Percentiles rank a stretch among this genome's conserved stretches.
Conservation (phyloP, 64 coral and sea anemone species). For the Astreopora myriophthalma region DNA sequence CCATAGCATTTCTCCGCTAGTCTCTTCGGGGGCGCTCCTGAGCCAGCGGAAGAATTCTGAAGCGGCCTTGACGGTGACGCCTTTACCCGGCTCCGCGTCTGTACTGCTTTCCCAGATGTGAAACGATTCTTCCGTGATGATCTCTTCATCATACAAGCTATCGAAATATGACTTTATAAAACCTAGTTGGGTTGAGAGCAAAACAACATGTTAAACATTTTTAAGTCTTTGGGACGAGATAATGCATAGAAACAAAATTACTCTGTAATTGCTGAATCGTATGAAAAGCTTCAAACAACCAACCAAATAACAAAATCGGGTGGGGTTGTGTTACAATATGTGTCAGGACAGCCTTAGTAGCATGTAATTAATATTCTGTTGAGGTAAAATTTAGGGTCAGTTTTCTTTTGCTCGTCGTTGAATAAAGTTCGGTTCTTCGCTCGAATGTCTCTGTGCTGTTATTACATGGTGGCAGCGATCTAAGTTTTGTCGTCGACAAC, state of each 20-base stretch:
- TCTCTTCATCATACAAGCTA: constrained; percentile 83
- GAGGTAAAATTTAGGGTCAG: too few species aligned
- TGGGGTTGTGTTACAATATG: too few species aligned
- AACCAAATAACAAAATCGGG: too few species aligned
- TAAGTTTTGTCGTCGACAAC: too few species aligned
- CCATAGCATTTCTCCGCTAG: neutral
- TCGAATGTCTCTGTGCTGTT: too few species aligned
- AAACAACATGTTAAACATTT: neutral
- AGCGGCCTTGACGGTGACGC: constrained; percentile 50
- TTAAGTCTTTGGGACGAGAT: too few species aligned
- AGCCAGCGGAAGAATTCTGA: constrained; percentile 88
- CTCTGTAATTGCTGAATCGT: neutral
- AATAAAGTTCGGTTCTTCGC: too few species aligned
- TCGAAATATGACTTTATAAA: constrained; percentile 86
- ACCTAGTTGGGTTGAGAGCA: constrained; percentile 33
- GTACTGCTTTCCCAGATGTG: constrained; percentile 64
- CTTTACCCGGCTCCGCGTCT: constrained; percentile 66
- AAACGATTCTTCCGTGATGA: constrained; percentile 81
- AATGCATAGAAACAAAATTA: too few species aligned
- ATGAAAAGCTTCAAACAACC: neutral
- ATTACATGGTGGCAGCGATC: too few species aligned
- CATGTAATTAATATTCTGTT: too few species aligned
- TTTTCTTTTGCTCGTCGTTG: too few species aligned
- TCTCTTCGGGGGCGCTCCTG: constrained; percentile 69
- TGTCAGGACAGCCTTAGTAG: too few species aligned